Evolutionary conservation across 2,113 vertebrate genomes (phyloP), one percentile per base, ranked within the genome.

Genomic region (Pluvianellus socialis): DNA sequence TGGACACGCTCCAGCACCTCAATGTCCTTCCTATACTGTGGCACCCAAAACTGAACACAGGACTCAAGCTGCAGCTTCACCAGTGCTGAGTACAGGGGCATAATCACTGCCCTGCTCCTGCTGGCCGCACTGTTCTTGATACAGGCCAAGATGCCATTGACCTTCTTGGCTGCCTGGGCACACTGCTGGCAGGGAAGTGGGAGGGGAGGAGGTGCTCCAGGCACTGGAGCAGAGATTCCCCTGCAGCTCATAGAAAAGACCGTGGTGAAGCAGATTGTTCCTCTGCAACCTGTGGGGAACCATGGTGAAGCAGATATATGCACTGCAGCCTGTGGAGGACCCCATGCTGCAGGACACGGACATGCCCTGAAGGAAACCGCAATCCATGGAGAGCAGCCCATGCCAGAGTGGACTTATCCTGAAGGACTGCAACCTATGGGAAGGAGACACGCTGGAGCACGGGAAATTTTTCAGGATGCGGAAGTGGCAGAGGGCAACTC

Each of bases 391-490:
- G 38, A 50, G 44, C 4, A 67, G 19, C 6, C 8, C 1, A 0
- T 50, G 16, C 26, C 40, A 76, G 32, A 87, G 28, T 28, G 92
- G 1, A 0, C 11, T 90, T 68, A 50, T 35, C 49, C 77, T 84
- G 53, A 76, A 76, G 40, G 58, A 59, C 32, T 50, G n/a, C 28
- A 85, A 40, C 9, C 58, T 1, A 0, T 20, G 40, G 55, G 33
- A 80, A 72, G 42, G 9, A 72, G 44, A 13, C 38, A 20, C 5
- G 5, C 12, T 68, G 76, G 26, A 79, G 23, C 5, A 5, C 0
- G 1, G 8, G 24, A 80, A 68, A 47, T 32, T 73, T 65, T 2
- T 73, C 26, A 70, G 32, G 55, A 71, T 0, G 0, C 28, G 19
- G 12, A 14, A 76, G 7, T 40, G 10, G 10, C 20, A 63, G 72